phyloP scores from a whole-genome alignment of 2,113 vertebrate genomes.

The Psilopogon haemacephalus region DNA sequence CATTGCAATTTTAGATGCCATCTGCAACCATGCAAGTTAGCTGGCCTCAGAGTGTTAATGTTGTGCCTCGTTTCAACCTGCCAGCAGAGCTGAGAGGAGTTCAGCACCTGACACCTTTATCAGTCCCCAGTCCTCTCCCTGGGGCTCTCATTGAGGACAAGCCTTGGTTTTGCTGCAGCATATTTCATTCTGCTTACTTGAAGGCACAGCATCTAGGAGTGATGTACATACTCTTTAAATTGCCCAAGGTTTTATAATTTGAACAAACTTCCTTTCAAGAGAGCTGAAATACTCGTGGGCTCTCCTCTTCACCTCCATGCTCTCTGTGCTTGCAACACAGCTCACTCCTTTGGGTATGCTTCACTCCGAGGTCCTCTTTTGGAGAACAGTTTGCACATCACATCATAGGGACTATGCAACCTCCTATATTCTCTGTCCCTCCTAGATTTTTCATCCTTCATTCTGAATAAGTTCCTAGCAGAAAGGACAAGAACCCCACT shows the following conservation, averaged over 20 bases:
- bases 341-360: accelerated
- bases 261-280: background rate
- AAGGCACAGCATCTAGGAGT: background rate
- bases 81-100: background rate
- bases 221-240: background rate
- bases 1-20: background rate
- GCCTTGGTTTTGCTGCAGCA: background rate
- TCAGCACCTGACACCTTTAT: background rate
- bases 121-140: background rate
- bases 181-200: background rate
- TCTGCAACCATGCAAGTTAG: background rate
- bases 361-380: background rate
- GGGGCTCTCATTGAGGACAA: background rate
- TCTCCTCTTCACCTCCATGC: background rate
- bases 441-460: background rate
- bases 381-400: background rate
- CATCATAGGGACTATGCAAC: background rate
- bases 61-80: background rate
- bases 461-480: background rate
- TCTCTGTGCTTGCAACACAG: background rate
- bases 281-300: background rate
- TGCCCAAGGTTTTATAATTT: background rate
- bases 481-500: background rate
- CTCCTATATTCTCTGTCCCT: background rate
- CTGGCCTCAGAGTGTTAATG: background rate